These are phyloP conservation scores for Gymnarchus niloticus DNA, from an alignment of 2,113 vertebrate species.

Conservation along the genomic window DNA sequence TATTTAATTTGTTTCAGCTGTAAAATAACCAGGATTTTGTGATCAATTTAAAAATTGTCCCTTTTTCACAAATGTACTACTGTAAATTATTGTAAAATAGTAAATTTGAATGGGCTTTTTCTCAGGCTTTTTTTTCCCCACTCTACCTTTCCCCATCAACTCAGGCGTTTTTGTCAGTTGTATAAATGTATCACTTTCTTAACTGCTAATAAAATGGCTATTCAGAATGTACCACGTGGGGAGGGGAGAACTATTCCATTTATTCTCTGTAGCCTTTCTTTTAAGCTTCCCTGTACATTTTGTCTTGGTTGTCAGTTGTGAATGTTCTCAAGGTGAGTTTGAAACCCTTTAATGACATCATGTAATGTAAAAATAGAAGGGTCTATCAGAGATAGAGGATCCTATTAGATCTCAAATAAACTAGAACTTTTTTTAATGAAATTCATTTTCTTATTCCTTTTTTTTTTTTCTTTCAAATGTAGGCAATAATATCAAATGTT, in stretches of 20 bases:
- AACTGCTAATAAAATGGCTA: constrained; percentile 68
- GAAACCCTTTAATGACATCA: constrained; percentile 44
- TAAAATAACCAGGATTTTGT: constrained; percentile 78
- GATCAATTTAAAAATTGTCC: constrained; percentile 69
- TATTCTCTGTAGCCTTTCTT: constrained; percentile 54
- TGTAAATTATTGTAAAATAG: constrained; percentile 98
- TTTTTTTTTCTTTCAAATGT: constrained; percentile 64
- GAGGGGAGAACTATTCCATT: constrained; percentile 60
- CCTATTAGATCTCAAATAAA: constrained; percentile 52
- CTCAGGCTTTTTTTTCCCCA: constrained; percentile 74
- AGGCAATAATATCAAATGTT: constrained; percentile 95
- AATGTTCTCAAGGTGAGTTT: constrained; percentile 46
- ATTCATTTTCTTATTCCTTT: constrained; percentile 65
- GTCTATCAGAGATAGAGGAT: constrained; percentile 61
- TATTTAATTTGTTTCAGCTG: constrained; percentile 96
- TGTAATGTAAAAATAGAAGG: constrained; percentile 43
- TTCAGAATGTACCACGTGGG: constrained; percentile 82
- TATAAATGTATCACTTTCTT: constrained; percentile 67
- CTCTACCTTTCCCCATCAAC: constrained; percentile 78
- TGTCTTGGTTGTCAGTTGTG: constrained; percentile 49
- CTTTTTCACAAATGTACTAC: constrained; percentile 71
- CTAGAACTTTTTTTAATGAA: constrained; percentile 55
- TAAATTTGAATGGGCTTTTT: constrained; percentile 81
- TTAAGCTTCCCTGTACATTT: constrained; percentile 55
- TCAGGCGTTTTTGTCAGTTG: constrained; percentile 83